Percentiles rank a stretch among this genome's conserved stretches.
These are phyloP conservation scores for Harpagus bidentatus DNA, from an alignment of 2,113 vertebrate genomes.

Conservation along the genomic window DNA sequence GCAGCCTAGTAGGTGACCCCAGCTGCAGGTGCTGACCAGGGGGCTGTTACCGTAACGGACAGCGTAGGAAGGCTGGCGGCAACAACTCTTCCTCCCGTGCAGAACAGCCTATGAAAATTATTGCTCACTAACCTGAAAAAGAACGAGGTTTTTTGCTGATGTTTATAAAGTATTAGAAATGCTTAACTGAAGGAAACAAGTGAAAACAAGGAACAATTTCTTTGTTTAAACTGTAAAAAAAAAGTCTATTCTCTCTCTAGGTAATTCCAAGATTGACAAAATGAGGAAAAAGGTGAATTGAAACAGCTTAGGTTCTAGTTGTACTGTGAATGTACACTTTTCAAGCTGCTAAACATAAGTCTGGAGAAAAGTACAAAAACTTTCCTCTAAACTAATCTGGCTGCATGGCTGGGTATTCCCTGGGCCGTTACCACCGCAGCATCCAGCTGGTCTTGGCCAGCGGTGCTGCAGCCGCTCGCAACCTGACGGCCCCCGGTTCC, in stretches of 20 bases:
- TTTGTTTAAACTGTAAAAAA: background rate
- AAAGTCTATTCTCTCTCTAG: fast-evolving
- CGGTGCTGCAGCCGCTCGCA: background rate
- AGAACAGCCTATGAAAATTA: fast-evolving
- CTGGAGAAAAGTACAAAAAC: background rate
- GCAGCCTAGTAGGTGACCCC: constrained; percentile 75
- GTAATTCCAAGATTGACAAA: background rate
- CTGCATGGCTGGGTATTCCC: fast-evolving
- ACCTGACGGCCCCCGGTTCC: background rate
- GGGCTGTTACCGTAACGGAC: fast-evolving
- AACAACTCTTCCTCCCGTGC: fast-evolving
- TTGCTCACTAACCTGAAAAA: background rate
- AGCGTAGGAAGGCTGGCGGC: fast-evolving
- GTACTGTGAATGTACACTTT: background rate
- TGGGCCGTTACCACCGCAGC: fast-evolving
- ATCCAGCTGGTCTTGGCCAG: background rate
- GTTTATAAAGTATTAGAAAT: background rate
- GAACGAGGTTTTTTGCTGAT: background rate
- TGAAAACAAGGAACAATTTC: background rate
- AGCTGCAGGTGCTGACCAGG: background rate
- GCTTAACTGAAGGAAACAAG: background rate
- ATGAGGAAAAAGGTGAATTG: background rate
- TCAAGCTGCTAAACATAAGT: background rate
- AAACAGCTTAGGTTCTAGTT: background rate
- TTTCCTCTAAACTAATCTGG: background rate